Evolutionary conservation across 1,140 invertebrate species (phyloP), one percentile per base, ranked within the genome.

Genomic region (Dolichoris vasculosae): DNA sequence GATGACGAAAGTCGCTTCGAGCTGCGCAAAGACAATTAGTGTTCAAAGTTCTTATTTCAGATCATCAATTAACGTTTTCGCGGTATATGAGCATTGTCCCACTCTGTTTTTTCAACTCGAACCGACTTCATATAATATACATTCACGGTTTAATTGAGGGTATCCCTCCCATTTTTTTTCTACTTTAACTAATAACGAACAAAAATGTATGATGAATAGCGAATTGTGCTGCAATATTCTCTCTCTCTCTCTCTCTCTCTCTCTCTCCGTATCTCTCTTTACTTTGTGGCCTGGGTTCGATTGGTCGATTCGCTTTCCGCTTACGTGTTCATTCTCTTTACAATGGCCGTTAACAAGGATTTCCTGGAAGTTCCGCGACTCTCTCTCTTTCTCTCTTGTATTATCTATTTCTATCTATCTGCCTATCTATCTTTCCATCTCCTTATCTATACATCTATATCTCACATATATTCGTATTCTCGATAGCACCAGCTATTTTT

Each of bases 31-130:
- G 79, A 85, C 73, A 85, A 85, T 85, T 85, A 85, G 83, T 55
- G 76, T 35, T 80, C 83, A 77, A 79, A 84, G 73, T 64, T 43
- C 73, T 77, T 83, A 83, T 77, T 84, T 64, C 30, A 67, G 83
- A 84, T 79, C 43, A 79, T 84, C 83, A 84, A 84, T 84, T 84
- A 84, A 84, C 83, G 83, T 84, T 79, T 84, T 84, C 83, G 83
- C 83, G 83, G 83, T 84, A 84, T 79, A 79, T 84, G 64, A 71
- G 83, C 78, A 85, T 85, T 85, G 78, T 81, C 67, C 69, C 59
- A 82, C 87, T 88, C 86, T 85, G 82, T 83, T 82, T 85, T 88
- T 88, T 79, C 82, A 80, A 86, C 88, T 84, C 86, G 82, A 79
- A 76, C 55, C 43, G 9, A 23, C 43, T 86, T 82, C 86, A 79